These are phyloP conservation scores for Cerastis rubricosa DNA, from an alignment of 2,888 invertebrate species.

Conservation along the genomic window DNA sequence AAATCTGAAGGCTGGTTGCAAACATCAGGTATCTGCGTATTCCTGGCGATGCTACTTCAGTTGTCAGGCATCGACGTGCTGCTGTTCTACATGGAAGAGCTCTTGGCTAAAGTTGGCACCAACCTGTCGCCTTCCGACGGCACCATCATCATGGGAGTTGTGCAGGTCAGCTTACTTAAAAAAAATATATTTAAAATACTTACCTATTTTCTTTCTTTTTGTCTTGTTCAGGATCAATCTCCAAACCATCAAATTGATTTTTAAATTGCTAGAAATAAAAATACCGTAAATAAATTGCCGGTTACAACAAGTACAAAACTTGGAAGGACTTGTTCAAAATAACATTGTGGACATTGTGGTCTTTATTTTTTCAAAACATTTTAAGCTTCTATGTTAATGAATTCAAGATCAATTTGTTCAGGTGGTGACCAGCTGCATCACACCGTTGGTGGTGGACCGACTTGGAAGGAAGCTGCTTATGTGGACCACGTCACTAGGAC, in stretches of 20 bases:
- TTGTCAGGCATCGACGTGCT: slow-evolving; percentile 95
- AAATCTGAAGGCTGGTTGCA: not conserved
- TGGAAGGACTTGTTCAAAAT: too few relatives aligned
- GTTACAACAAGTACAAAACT: too few relatives aligned
- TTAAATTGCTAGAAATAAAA: not conserved
- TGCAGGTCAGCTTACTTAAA: slow-evolving; percentile 76
- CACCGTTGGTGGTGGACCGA: slow-evolving; percentile 94
- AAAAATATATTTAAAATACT: too few relatives aligned
- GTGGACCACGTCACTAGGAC: slow-evolving; percentile 93
- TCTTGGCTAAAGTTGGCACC: slow-evolving; percentile 93
- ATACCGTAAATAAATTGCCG: not conserved
- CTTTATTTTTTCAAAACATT: not conserved
- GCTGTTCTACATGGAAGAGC: slow-evolving; percentile 94
- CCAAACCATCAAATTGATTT: too few relatives aligned
- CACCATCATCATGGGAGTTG: slow-evolving; percentile 93
- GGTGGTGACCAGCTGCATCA: slow-evolving; percentile 93
- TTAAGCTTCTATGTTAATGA: too few relatives aligned
- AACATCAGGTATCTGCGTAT: slow-evolving; percentile 91
- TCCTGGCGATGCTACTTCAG: slow-evolving; percentile 95
- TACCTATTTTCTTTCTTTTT: too few relatives aligned
- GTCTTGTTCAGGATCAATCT: not conserved
- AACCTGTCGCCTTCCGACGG: slow-evolving; percentile 91
- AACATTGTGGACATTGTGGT: too few relatives aligned
- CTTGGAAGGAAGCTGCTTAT: slow-evolving; percentile 94
- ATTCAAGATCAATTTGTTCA: slow-evolving; percentile 76